Evolutionary conservation across 2,888 invertebrate species (phyloP).

Genomic region (Nipponacmea schrenckii): DNA sequence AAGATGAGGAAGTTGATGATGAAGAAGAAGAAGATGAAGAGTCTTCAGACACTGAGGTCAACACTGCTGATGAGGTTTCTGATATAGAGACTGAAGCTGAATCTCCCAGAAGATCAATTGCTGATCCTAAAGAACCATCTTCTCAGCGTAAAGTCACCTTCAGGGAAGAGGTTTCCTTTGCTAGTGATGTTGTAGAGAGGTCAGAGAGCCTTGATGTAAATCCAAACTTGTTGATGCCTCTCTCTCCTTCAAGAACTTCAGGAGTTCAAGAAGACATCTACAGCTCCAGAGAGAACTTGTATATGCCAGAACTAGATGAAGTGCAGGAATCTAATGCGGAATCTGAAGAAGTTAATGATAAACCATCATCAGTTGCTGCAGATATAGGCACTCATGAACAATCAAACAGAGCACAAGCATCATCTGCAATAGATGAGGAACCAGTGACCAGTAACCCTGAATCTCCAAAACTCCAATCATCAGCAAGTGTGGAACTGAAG

Average conservation of each 20-base stretch:
- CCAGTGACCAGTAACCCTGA: too few relatives aligned
- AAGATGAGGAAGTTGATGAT: conserved; percentile 13
- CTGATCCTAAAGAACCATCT: not conserved
- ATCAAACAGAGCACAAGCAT: too few relatives aligned
- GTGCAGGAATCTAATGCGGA: too few relatives aligned
- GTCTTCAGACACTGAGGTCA: conserved; percentile 10
- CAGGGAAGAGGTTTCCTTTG: not conserved
- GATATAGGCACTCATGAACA: too few relatives aligned
- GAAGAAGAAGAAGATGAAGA: conserved; percentile 18
- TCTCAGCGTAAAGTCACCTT: conserved; percentile 1
- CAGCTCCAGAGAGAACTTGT: not conserved
- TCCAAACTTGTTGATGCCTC: conserved; percentile 17
- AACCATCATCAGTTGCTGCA: too few relatives aligned
- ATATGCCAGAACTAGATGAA: too few relatives aligned
- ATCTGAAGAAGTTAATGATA: too few relatives aligned
- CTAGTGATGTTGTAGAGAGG: not conserved
- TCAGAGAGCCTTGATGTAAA: too few relatives aligned
- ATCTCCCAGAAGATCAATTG: conserved; percentile 21
- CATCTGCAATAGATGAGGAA: too few relatives aligned
- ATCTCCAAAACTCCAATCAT: too few relatives aligned
- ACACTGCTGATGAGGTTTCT: conserved; percentile 41
- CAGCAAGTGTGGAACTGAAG: too few relatives aligned
- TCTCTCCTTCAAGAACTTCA: conserved; percentile 30
- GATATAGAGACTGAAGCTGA: conserved; percentile 38
- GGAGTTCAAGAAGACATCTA: conserved; percentile 27